Conservation (phyloP, 2,113 vertebrate genomes). For the Pelmatolapia mariae region DNA sequence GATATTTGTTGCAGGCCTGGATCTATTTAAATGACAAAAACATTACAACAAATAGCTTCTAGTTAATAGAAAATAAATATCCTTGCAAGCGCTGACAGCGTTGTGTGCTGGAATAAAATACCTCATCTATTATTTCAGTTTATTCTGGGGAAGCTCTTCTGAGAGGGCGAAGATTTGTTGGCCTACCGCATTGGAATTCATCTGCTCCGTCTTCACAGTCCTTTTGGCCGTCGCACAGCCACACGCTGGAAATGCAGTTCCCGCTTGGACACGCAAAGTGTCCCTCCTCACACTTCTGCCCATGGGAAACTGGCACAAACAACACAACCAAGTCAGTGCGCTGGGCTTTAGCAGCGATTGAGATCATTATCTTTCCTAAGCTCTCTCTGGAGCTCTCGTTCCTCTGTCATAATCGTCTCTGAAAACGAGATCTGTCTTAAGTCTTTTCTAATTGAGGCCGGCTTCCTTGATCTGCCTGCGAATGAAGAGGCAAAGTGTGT, state of each 20-base stretch:
- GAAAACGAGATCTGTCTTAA: constrained; percentile 20
- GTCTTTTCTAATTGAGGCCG: constrained; percentile 34
- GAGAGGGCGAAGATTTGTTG: neutral
- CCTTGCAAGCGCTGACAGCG: neutral
- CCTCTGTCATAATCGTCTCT: constrained; percentile 22
- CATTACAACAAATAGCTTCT: constrained; percentile 23
- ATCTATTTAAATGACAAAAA: constrained; percentile 25
- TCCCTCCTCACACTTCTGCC: constrained; percentile 92
- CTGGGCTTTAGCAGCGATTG: neutral
- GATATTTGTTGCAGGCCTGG: neutral
- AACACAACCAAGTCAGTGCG: constrained; percentile 34
- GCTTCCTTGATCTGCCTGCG: neutral
- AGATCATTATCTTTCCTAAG: constrained; percentile 38
- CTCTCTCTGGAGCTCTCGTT: constrained; percentile 6
- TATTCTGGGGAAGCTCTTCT: neutral
- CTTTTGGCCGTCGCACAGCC: constrained; percentile 96
- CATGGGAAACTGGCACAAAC: constrained; percentile 82
- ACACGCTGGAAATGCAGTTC: constrained; percentile 96
- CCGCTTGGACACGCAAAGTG: constrained; percentile 97
- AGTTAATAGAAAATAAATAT: constrained; percentile 34
- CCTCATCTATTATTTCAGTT: neutral
- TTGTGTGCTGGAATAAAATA: neutral
- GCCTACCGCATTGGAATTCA: constrained; percentile 93
- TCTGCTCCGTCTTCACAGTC: constrained; percentile 97
- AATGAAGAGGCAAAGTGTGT: neutral